phyloP scores from a whole-genome alignment of 2,113 vertebrate species.

The Zosterops lateralis region DNA sequence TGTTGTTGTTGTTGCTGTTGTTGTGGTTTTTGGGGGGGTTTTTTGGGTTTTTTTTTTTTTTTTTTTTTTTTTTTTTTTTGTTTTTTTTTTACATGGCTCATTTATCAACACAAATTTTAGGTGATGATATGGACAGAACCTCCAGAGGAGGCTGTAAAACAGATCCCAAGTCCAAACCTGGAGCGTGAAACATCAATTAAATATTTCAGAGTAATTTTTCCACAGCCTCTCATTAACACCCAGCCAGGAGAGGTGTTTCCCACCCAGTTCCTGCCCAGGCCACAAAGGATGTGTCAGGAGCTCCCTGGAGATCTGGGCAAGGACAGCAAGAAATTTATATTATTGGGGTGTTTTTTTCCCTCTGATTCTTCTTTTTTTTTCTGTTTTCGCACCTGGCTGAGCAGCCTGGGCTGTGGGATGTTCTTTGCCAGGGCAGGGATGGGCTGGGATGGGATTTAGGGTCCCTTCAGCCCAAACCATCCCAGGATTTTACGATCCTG shows the following conservation, averaged over 20 bases:
- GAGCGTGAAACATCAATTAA: background rate
- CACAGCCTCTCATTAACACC: background rate
- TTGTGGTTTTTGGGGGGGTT: too few relatives aligned
- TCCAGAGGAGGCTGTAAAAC: background rate
- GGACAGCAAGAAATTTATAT: background rate
- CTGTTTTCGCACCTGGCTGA: background rate
- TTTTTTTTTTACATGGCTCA: background rate
- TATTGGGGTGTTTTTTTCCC: background rate
- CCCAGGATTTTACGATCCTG: fast-evolving
- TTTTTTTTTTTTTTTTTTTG: too few relatives aligned
- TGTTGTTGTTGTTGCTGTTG: too few relatives aligned
- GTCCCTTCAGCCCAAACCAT: background rate
- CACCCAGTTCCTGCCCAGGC: background rate
- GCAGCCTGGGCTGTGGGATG: background rate
- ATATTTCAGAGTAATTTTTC: background rate
- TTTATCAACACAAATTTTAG: background rate
- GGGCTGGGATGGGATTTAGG: background rate
- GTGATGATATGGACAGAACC: background rate
- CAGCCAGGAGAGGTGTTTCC: background rate
- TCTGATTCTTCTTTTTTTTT: background rate
- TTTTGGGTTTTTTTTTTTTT: background rate
- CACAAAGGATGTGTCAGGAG: background rate
- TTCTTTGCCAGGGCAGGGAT: background rate
- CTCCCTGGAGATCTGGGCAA: background rate
- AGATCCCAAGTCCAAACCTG: background rate